Percentiles rank a stretch among this genome's conserved stretches.
phyloP scores from a whole-genome alignment of 2,113 vertebrate genomes.

The Odontophorus gujanensis region DNA sequence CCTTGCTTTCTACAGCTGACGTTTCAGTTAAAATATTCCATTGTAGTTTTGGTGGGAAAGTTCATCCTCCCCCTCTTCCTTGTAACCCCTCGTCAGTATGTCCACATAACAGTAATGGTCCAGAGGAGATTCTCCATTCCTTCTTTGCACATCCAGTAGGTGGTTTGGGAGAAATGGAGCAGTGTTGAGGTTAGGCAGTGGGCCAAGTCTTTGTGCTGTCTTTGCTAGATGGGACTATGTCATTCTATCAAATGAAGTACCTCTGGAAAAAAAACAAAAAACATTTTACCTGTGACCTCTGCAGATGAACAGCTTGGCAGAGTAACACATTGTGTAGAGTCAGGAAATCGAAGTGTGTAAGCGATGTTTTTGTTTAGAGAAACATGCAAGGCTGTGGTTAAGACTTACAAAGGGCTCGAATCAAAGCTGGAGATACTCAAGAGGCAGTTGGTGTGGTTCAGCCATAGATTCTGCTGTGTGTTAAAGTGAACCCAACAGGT shows the following conservation, averaged over 20 bases:
- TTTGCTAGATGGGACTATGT: not conserved
- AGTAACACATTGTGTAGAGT: not conserved
- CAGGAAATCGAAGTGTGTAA: not conserved
- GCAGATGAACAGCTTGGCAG: not conserved
- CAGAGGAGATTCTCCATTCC: not conserved
- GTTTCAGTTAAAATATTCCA: not conserved
- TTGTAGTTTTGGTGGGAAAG: not conserved
- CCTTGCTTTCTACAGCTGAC: not conserved
- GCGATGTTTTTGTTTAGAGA: not conserved
- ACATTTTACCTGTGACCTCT: not conserved
- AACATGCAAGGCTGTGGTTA: not conserved
- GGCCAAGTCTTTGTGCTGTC: not conserved
- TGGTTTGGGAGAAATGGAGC: not conserved
- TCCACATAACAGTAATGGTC: not conserved
- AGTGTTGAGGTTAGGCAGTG: not conserved
- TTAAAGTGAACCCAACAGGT: not conserved
- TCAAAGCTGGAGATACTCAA: not conserved
- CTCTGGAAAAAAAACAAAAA: not conserved
- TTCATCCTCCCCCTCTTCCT: not conserved
- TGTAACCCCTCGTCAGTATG: not conserved
- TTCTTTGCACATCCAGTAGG: not conserved
- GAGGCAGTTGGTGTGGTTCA: not conserved
- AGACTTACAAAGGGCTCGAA: not conserved
- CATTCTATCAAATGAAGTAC: not conserved
- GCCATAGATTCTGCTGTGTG: not conserved